These are phyloP conservation scores for Psylliodes chrysocephalus DNA, from an alignment of 2,888 invertebrate species.

Conservation along the genomic window DNA sequence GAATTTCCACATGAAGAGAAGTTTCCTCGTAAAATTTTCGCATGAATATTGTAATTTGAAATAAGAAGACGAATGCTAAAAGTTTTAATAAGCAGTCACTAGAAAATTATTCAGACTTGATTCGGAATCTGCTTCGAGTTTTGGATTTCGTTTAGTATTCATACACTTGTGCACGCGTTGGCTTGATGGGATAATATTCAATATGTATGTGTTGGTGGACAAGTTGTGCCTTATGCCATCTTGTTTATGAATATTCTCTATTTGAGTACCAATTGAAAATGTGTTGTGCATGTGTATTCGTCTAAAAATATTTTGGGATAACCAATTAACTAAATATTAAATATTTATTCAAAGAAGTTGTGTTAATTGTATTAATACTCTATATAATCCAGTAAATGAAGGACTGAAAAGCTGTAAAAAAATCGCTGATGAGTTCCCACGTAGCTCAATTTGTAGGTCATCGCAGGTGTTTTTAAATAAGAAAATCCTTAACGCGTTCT, in stretches of 20 bases:
- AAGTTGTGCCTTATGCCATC: not conserved
- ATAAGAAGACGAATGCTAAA: slow-evolving; percentile 35
- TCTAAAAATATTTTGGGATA: no score
- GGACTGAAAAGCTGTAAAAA: no score
- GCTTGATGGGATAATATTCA: not conserved
- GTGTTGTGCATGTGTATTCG: no score
- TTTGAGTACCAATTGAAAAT: no score
- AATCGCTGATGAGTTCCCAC: no score
- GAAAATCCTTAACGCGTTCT: no score
- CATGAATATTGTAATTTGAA: slow-evolving; percentile 31
- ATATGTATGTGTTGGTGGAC: not conserved
- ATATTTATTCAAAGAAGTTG: no score
- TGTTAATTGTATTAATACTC: no score
- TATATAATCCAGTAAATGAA: no score
- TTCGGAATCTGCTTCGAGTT: slow-evolving; percentile 26
- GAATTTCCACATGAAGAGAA: slow-evolving; percentile 23
- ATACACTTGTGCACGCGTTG: slow-evolving; percentile 15
- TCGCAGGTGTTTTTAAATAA: no score
- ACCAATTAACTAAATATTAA: no score
- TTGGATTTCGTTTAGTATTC: slow-evolving; percentile 30
- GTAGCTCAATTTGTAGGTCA: no score
- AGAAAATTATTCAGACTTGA: slow-evolving; percentile 35
- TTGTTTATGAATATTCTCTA: slow-evolving; percentile 2
- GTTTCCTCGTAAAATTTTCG: slow-evolving; percentile 34
- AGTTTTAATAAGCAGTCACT: slow-evolving; percentile 40